These are phyloP conservation scores for Ivindomyrus marchei DNA, from an alignment of 2,113 vertebrate species.

Conservation along the genomic window DNA sequence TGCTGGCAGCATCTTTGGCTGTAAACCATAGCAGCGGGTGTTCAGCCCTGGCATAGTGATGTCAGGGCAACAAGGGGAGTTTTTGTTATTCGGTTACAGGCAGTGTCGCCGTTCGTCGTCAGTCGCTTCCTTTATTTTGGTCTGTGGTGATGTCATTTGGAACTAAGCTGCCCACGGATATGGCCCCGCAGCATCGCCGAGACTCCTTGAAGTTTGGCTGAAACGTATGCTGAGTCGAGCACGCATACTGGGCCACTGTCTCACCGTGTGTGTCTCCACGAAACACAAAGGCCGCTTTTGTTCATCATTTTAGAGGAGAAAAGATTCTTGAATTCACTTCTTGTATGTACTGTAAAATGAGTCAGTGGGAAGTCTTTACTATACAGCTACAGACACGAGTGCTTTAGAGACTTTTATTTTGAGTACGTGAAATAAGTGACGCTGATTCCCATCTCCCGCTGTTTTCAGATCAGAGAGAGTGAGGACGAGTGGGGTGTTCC, in stretches of 20 bases:
- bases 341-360: neutral
- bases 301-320: neutral
- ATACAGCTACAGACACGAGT: neutral
- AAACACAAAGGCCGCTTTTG: neutral
- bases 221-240: neutral
- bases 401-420: neutral
- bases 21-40: neutral
- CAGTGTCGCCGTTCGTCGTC: neutral
- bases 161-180: neutral
- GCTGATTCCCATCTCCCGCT: neutral
- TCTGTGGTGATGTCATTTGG: neutral
- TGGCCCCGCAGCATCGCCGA: neutral
- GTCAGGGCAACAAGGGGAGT: neutral
- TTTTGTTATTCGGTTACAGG: neutral
- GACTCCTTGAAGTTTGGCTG: neutral
- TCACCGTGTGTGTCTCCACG: neutral
- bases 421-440: neutral
- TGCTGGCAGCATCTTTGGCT: neutral
- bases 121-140: neutral
- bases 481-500: constrained; percentile 96
- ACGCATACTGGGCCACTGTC: neutral
- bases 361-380: neutral
- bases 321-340: neutral
- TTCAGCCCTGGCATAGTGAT: neutral
- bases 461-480: constrained; percentile 79